Percentiles rank a stretch among this genome's conserved stretches.
These are phyloP conservation scores for Ganaspis brasiliensis DNA, from an alignment of 2,888 invertebrate species.

Conservation along the genomic window DNA sequence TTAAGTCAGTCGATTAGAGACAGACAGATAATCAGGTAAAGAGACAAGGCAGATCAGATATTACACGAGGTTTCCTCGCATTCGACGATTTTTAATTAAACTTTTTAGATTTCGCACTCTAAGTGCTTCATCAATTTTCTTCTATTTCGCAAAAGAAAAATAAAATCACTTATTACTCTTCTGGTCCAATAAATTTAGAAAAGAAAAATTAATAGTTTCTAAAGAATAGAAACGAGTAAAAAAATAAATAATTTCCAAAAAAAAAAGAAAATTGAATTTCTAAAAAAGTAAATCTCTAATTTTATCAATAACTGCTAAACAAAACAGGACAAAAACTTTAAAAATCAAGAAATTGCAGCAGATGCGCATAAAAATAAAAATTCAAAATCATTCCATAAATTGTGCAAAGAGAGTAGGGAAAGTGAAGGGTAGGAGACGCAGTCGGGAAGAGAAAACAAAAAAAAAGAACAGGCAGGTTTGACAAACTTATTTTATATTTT, in stretches of 20 bases:
- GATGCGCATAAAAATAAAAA: not conserved
- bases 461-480: conserved; percentile 71
- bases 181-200: not conserved
- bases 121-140: not conserved
- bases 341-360: not conserved
- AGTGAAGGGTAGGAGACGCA: conserved; percentile 45
- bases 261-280: too few species aligned
- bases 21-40: conserved; percentile 53
- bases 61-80: not conserved
- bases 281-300: too few species aligned
- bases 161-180: not conserved
- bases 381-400: conserved; percentile 15
- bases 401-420: conserved; percentile 27
- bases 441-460: conserved; percentile 70
- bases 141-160: not conserved
- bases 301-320: too few species aligned
- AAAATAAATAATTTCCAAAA: too few species aligned
- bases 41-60: conserved; percentile 41
- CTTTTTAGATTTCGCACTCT: not conserved
- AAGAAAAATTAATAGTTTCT: not conserved
- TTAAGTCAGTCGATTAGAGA: conserved; percentile 66
- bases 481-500: conserved; percentile 69
- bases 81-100: not conserved
- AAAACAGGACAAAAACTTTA: too few species aligned
- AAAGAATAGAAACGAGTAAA: conserved; percentile 20